These are phyloP conservation scores for Rhizomys pruinosus DNA, from an alignment of 2,113 vertebrate genomes.

Conservation along the genomic window DNA sequence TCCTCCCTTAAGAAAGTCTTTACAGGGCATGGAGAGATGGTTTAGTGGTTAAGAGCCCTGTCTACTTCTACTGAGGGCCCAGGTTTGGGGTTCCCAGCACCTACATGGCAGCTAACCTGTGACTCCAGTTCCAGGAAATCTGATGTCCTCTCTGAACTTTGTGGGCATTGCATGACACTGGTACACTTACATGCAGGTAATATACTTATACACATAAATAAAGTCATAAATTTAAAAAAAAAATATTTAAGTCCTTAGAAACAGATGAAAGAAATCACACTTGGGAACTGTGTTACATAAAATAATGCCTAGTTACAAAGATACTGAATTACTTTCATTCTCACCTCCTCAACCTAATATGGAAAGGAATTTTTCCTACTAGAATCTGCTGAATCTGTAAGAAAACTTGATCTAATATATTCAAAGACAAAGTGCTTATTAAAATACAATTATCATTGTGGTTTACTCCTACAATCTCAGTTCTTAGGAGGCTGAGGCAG, in stretches of 20 bases:
- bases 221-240: no score
- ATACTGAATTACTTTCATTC: background rate
- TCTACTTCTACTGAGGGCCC: no score
- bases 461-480: background rate
- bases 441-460: slow-evolving; percentile 32
- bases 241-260: background rate
- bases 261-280: slow-evolving; percentile 47
- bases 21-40: no score
- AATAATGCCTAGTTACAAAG: slow-evolving; percentile 17
- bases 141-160: no score
- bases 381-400: slow-evolving; percentile 20
- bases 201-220: no score
- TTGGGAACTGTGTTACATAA: slow-evolving; percentile 4
- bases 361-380: background rate
- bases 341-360: background rate
- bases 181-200: no score
- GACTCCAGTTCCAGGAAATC: no score
- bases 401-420: slow-evolving; percentile 45
- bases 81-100: no score
- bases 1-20: background rate
- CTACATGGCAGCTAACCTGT: no score
- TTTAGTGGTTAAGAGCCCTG: no score
- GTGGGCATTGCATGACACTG: no score
- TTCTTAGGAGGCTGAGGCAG: background rate
- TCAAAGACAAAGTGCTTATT: slow-evolving; percentile 54